phyloP scores from a whole-genome alignment of 2,888 invertebrate genomes.

The Amblyjoppa fuscipennis region DNA sequence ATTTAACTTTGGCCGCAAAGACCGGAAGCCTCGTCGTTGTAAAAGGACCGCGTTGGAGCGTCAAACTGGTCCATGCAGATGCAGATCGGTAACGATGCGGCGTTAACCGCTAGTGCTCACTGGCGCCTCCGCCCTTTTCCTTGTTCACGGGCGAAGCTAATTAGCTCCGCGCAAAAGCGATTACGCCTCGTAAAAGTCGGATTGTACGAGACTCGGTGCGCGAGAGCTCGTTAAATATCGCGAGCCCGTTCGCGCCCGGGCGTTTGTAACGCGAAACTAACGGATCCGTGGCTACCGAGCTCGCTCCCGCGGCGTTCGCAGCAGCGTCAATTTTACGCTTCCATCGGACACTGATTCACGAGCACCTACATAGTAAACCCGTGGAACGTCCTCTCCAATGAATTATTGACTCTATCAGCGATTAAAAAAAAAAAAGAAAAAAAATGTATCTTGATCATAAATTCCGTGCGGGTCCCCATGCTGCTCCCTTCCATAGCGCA shows the following conservation, averaged over 20 bases:
- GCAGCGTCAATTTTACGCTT: slow-evolving; percentile 40
- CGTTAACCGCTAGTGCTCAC: slow-evolving; percentile 9
- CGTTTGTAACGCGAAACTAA: slow-evolving; percentile 47
- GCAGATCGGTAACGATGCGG: not conserved
- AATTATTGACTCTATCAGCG: slow-evolving; percentile 44
- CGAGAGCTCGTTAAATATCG: slow-evolving; percentile 63
- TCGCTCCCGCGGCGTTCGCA: not conserved
- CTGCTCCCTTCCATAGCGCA: not conserved
- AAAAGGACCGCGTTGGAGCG: not conserved
- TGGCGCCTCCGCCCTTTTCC: not conserved
- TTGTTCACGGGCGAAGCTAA: slow-evolving; percentile 48
- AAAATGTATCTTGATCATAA: slow-evolving; percentile 30
- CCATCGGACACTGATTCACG: slow-evolving; percentile 25
- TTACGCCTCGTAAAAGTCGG: slow-evolving; percentile 62
- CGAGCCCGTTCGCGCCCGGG: slow-evolving; percentile 29
- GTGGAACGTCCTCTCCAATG: slow-evolving; percentile 21
- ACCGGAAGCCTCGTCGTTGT: not conserved
- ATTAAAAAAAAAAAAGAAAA: slow-evolving; percentile 1
- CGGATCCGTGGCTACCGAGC: slow-evolving; percentile 16
- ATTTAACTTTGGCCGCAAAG: not conserved
- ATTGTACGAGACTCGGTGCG: slow-evolving; percentile 38
- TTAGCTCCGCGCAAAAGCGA: slow-evolving; percentile 65
- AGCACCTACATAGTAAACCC: not conserved
- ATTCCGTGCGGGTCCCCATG: not conserved
- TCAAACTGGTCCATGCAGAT: slow-evolving; percentile 18